Evolutionary conservation across 2,888 invertebrate genomes (phyloP), one percentile per base, ranked within the genome.

Genomic region (Neocrepidodera transversa): DNA sequence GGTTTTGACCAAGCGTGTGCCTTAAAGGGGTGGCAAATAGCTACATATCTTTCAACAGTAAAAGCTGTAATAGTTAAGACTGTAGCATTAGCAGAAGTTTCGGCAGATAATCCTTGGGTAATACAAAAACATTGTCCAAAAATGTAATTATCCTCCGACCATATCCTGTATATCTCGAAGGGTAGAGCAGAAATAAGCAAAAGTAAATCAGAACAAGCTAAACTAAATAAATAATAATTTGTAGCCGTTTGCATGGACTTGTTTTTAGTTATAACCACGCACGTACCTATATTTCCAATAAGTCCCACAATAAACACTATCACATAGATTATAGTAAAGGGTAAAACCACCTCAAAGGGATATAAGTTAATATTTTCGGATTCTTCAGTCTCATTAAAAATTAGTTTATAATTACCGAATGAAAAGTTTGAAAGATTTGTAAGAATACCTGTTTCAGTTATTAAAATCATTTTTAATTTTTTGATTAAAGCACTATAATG

Each of bases 1-100:
- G 95, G 81, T 73, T 93, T 93, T 2, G 94, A 93, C 88, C 93
- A 90, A 57, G 91, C 92, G 75, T 95, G 93, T 0, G 86, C 82
- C 10, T 84, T 76, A 71, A 89, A 85, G 0, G 88, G 89, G 70
- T 87, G 86, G 66, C 88, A 88, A 26, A 89, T 79, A 0, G 79
- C 79, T 0, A 79, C 66, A 74, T 86, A 87, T 18, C 63, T 83
- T 76, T 94, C 94, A 32, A 91, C 85, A 0, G 93, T 94, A 78
- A 94, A 95, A 11, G 92, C 86, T 0, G 92, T 91, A 64, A 94
- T 93, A 1, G 89, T 90, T 42, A 89, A 76, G 1, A 90, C 87
- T 13, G 89, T 90, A 0, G 92, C 91, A 73, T 91, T 90, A 0
- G 90, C 87, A 0, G 90, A 89, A 0, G 90, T 90, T 76, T 94